phyloP scores from a whole-genome alignment of 2,113 vertebrate species.

The Ptychochromis oligacanthus region DNA sequence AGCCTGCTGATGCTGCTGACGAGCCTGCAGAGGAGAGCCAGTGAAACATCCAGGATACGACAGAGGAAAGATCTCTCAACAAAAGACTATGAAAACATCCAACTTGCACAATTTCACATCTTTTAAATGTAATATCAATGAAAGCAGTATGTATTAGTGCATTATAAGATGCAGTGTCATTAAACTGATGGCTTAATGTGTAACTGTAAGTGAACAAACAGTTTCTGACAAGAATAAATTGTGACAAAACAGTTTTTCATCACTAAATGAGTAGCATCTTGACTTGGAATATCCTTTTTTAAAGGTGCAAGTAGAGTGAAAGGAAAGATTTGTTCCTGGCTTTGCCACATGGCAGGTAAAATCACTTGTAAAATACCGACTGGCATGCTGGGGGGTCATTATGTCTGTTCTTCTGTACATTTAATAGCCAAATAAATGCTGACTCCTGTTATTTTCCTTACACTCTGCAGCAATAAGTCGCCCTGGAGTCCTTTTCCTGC shows the following conservation, averaged over 20 bases:
- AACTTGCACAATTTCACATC: slow-evolving; percentile 15
- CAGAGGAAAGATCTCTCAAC: neutral
- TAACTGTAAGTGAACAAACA: slow-evolving; percentile 6
- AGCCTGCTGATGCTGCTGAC: slow-evolving; percentile 58
- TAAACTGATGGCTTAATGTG: neutral
- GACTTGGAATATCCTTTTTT: neutral
- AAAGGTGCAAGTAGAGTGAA: neutral
- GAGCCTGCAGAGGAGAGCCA: slow-evolving; percentile 53
- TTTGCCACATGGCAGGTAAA: slow-evolving; percentile 49
- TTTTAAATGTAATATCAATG: neutral
- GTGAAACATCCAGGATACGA: slow-evolving; percentile 17
- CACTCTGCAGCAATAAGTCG: slow-evolving; percentile 8
- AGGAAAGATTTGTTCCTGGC: neutral
- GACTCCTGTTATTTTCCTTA: slow-evolving; percentile 43
- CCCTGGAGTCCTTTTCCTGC: slow-evolving; percentile 9
- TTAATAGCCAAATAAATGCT: slow-evolving; percentile 68
- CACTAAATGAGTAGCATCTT: neutral
- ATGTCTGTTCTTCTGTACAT: slow-evolving; percentile 51
- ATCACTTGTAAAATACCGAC: slow-evolving; percentile 21
- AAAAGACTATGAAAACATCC: slow-evolving; percentile 30
- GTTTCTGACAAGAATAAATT: slow-evolving; percentile 54
- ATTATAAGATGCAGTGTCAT: neutral
- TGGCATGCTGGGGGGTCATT: slow-evolving; percentile 43
- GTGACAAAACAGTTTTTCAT: slow-evolving; percentile 15
- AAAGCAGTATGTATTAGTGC: neutral